Evolutionary conservation across 2,888 invertebrate species (phyloP).

Genomic region (Gymnosoma rotundatum): DNA sequence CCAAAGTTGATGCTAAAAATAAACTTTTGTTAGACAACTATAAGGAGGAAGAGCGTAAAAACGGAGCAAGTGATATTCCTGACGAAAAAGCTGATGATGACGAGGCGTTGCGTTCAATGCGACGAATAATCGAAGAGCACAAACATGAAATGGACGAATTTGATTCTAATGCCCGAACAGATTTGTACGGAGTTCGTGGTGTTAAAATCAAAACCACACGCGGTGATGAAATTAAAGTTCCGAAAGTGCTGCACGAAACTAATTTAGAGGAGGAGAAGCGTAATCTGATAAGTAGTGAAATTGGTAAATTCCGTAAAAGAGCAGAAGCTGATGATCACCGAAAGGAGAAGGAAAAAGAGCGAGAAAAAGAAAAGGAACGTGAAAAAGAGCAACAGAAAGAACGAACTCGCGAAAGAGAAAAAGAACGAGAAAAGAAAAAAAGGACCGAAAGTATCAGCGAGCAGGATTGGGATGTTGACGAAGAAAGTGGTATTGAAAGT

Average conservation of each 20-base stretch:
- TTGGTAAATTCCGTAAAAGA: conserved; percentile 97
- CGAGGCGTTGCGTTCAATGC: conserved; percentile 89
- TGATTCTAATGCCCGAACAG: conserved; percentile 74
- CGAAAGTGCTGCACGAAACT: conserved; percentile 89
- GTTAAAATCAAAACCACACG: conserved; percentile 75
- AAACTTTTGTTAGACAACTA: conserved; percentile 96
- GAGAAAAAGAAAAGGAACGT: conserved; percentile 79
- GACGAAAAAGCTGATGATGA: conserved; percentile 85
- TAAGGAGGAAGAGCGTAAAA: conserved; percentile 88
- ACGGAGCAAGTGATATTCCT: conserved; percentile 83
- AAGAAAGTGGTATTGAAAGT: conserved; percentile 62
- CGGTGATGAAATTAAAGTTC: conserved; percentile 78
- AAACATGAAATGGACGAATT: conserved; percentile 80
- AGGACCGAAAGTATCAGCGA: conserved; percentile 77
- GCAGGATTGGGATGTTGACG: conserved; percentile 74
- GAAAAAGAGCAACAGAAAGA: conserved; percentile 79
- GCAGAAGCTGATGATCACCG: conserved; percentile 83
- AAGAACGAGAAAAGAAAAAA: conserved; percentile 83
- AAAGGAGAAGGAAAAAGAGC: conserved; percentile 83
- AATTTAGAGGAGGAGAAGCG: conserved; percentile 98
- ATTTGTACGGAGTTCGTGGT: conserved; percentile 75
- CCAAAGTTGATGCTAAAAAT: conserved; percentile 98
- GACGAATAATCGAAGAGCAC: conserved; percentile 92
- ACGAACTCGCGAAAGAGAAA: conserved; percentile 65
- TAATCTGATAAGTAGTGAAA: conserved; percentile 97